Percentiles rank a stretch among this genome's conserved stretches.
Evolutionary conservation across 2,113 vertebrate species (phyloP).

Genomic region (Lampris megalopsis): DNA sequence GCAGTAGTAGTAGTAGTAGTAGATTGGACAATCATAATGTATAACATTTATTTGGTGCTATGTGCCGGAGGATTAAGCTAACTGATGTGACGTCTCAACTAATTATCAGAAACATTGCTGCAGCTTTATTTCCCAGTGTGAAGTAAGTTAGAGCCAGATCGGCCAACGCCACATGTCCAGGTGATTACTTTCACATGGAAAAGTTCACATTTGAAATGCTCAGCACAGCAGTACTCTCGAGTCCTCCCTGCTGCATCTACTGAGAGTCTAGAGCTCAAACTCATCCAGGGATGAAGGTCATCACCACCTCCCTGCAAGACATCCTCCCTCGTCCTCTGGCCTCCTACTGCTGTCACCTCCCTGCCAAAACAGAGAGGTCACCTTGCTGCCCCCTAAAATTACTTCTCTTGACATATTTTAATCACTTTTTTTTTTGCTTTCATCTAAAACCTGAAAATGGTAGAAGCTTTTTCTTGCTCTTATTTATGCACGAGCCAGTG

Average conservation of each 20-base stretch:
- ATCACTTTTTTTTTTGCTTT: background rate
- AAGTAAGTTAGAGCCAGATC: background rate
- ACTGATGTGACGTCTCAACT: too few relatives aligned
- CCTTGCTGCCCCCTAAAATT: slow-evolving; percentile 18
- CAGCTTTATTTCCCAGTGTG: background rate
- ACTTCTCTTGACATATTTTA: background rate
- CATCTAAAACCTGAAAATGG: background rate
- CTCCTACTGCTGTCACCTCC: background rate
- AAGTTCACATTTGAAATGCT: background rate
- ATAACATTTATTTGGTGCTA: too few relatives aligned
- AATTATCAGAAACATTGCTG: background rate
- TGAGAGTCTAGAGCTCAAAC: background rate
- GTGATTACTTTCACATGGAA: background rate
- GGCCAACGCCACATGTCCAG: background rate
- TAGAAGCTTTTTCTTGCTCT: background rate
- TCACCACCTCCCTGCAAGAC: slow-evolving; percentile 14
- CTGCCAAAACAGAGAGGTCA: slow-evolving; percentile 25
- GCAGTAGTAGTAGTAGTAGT: too few relatives aligned
- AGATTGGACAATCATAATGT: too few relatives aligned
- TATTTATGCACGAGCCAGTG: too few relatives aligned
- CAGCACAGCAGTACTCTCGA: background rate
- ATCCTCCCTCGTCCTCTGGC: background rate
- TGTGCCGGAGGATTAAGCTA: too few relatives aligned
- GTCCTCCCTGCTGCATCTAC: background rate
- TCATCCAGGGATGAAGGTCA: background rate